Evolutionary conservation across 2,797 vertebrate genomes (phyloP).

Genomic region (Brachyrhaphis roseni): DNA sequence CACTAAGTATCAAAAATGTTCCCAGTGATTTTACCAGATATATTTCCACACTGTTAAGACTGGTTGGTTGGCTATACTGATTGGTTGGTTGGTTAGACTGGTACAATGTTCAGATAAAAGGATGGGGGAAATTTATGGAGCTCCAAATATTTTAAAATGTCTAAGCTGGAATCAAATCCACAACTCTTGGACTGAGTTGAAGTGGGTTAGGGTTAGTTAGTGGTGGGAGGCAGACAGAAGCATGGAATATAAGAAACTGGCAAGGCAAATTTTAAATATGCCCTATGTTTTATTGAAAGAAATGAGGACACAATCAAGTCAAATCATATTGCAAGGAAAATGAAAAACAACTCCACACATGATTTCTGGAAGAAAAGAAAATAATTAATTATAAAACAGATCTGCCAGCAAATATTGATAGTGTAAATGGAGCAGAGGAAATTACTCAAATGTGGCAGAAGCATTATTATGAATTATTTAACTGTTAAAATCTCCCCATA

Average conservation of each 20-base stretch:
- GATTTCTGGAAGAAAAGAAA: neutral
- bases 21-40: too few species aligned
- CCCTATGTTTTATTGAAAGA: neutral
- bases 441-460: neutral
- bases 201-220: too few species aligned
- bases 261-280: slow-evolving; percentile 1
- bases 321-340: neutral
- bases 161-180: too few species aligned
- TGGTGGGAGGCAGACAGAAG: too few species aligned
- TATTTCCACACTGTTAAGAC: too few species aligned
- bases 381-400: neutral
- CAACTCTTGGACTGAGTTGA: too few species aligned
- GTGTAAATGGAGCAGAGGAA: neutral
- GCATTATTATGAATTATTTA: neutral
- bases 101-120: too few species aligned
- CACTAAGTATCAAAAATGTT: too few species aligned
- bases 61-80: too few species aligned
- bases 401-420: neutral
- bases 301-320: neutral
- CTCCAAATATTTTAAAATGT: too few species aligned
- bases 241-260: neutral
- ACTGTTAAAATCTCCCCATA: neutral
- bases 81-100: too few species aligned
- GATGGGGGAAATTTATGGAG: too few species aligned
- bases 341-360: neutral